Evolutionary conservation across 2,797 vertebrate species (phyloP), one percentile per base, ranked within the genome.

Genomic region (Sebastiscus tertius): DNA sequence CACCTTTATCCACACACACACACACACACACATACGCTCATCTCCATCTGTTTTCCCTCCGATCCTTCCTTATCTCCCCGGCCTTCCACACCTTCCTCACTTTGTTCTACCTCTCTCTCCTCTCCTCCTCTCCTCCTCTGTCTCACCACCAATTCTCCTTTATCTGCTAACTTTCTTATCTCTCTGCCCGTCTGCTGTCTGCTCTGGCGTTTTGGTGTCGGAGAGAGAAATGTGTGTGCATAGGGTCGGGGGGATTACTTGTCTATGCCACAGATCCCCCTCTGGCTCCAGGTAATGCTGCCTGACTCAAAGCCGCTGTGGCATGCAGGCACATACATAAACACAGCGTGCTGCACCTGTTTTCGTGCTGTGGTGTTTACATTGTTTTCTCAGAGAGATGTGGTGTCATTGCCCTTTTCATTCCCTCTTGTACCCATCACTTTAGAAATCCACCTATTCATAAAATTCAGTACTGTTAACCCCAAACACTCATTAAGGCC

Each of bases 121-220:
- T 75, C 72, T 81, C 60, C 75, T 79, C 71, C 58, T 79, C 76
- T 72, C 60, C 75, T 79, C 71, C 58, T 79, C 76, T 72, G 60
- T 86, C 84, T 87, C 79, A 75, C 85, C 77, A 71, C 64, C 67
- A 71, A 36, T 27, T 58, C 81, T 72, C n/a, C 80, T 82, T 82
- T 81, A 75, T 88, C 80, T 79, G 60, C 79, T 11, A 75, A 75
- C 73, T 80, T 83, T 83, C 69, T 82, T 88, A 90, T 90, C 88
- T 79, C 87, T 78, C 60, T 61, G 33, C 39, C 31, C 20, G 77
- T 87, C 63, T 75, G 63, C 84, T 79, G 83, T 74, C 85, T 82
- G 65, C 86, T 75, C 39, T 75, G 82, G 82, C 55, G 60, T 86
- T 88, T 74, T 74, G 80, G 66, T 84, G 80, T 77, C n/a, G 1